Conservation (phyloP, 2,113 vertebrate genomes). For the Epinephelus fuscoguttatus region DNA sequence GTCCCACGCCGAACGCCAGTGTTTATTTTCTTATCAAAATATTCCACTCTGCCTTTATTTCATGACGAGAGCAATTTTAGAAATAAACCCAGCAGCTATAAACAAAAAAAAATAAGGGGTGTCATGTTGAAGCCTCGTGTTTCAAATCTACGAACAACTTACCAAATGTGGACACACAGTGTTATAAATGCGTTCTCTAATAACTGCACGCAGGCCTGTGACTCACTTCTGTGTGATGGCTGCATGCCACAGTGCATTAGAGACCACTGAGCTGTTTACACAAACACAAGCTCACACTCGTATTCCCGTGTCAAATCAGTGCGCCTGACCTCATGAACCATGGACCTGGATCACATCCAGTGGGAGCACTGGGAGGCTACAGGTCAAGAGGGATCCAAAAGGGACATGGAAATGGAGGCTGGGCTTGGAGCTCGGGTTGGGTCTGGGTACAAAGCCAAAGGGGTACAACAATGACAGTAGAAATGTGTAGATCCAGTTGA, state of each 20-base stretch:
- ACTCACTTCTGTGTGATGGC: constrained; percentile 53
- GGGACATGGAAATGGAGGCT: constrained; percentile 32
- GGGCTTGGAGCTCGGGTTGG: constrained; percentile 31
- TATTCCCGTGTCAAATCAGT: constrained; percentile 72
- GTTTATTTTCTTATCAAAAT: constrained; percentile 6
- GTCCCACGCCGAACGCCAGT: neutral
- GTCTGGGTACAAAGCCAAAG: constrained; percentile 58
- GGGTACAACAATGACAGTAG: constrained; percentile 59
- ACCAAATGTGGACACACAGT: constrained; percentile 3
- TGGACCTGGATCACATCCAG: constrained; percentile 60
- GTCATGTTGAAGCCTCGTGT: constrained; percentile 14
- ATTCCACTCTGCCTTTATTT: neutral
- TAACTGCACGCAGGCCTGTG: constrained; percentile 43
- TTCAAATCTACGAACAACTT: constrained; percentile 7
- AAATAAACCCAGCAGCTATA: constrained; percentile 15
- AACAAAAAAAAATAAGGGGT: neutral
- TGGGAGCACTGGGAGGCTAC: constrained; percentile 31
- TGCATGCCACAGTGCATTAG: constrained; percentile 59
- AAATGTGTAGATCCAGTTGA: constrained; percentile 71
- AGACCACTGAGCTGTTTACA: constrained; percentile 57
- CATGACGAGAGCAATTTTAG: constrained; percentile 1
- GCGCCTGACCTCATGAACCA: constrained; percentile 58
- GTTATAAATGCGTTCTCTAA: constrained; percentile 39
- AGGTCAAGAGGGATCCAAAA: constrained; percentile 69
- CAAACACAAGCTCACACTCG: constrained; percentile 59